phyloP scores from a whole-genome alignment of 2,797 vertebrate species.

The Mus caroli region DNA sequence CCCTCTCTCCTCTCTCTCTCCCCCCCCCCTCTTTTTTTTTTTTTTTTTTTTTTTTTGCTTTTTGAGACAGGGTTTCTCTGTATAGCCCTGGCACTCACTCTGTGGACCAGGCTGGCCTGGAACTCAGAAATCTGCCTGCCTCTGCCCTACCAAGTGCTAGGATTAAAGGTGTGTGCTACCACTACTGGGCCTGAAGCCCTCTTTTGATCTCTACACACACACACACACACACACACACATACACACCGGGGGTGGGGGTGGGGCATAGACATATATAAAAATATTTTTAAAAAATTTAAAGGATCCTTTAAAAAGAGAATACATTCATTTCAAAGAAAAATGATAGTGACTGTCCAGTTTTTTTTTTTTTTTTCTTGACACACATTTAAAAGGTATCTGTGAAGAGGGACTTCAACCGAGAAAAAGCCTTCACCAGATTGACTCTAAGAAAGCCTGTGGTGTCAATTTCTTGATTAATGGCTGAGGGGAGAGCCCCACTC shows the following conservation, averaged over 20 bases:
- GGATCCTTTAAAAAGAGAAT: slow-evolving; percentile 5
- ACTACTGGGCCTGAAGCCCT: neutral
- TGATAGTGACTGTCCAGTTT: neutral
- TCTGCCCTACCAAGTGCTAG: no score
- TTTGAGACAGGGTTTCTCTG: no score
- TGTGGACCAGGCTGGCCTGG: no score
- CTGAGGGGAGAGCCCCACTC: neutral
- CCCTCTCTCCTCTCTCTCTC: neutral
- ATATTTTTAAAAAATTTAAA: neutral
- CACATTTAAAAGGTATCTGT: no score
- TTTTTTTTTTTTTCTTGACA: neutral
- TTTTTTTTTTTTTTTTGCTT: no score
- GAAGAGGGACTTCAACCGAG: neutral
- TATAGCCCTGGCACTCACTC: no score
- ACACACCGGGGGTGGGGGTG: no score
- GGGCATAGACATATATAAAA: neutral
- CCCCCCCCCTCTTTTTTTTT: neutral
- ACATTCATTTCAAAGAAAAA: neutral
- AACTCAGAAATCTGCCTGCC: no score
- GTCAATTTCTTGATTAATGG: neutral
- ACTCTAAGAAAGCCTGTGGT: no score
- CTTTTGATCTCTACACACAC: neutral
- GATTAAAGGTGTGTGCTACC: no score
- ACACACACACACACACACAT: neutral
- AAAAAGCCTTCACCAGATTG: neutral